Base-by-base conservation (phyloP, 2,113 vertebrate species). In the Nerophis lumbriciformis region DNA sequence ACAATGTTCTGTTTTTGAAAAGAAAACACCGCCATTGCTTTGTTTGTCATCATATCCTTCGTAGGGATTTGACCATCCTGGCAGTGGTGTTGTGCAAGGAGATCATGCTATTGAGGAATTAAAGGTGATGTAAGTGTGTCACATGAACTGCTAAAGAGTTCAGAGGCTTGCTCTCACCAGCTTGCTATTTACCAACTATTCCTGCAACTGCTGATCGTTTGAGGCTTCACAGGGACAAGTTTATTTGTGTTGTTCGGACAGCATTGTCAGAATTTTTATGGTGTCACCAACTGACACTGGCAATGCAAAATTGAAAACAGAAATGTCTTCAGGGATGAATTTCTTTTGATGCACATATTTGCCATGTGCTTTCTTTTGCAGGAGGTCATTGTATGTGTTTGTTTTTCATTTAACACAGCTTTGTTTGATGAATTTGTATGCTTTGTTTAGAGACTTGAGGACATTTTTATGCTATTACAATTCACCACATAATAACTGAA, bases 1-100 rank as follows among this genome's bases (percentile, higher is more conserved):
- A 5, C 8, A 45, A 9, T n/a, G 42, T 44, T 44, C 42, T 53
- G 19, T 51, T 35, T 28, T 8, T 50, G 6, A 1, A 51, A 37
- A 66, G 60, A 65, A 74, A 75, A 74, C 63, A 3, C 45, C 49
- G 47, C 35, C 52, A 60, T 75, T 5, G 21, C 52, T 56, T 19
- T 39, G 35, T 39, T 14, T 61, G 35, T 50, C 12, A 11, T 54
- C 58, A 57, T 2, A 6, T 55, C 49, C 45, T 52, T 28, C 36
- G 53, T 42, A 5, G 42, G 6, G 16, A 50, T 50, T 42, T 28
- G 45, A 35, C 44, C 53, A 68, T 56, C 37, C 36, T 1, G 59
- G 10, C 28, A 48, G 48, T 47, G 51, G 28, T 59, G 57, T 70
- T 78, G 53, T 61, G 52, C 59, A 74, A 80, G 51, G 0, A 13